Base-by-base conservation (phyloP, 2,113 vertebrate species). In the Phrynosoma blainvillii region DNA sequence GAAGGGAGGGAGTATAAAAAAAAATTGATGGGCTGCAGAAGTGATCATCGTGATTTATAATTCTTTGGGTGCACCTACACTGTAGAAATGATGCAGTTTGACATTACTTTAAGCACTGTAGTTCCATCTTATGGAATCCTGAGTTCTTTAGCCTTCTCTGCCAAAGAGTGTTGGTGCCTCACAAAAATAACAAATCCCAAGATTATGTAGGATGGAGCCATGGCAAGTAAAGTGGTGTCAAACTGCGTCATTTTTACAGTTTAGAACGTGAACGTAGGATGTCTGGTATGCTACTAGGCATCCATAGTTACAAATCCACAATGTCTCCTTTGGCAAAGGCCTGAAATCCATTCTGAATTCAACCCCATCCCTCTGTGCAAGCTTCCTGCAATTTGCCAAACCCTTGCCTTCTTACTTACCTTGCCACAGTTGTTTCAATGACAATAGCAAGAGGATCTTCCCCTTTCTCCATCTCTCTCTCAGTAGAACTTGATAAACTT, bases 1-100 rank as follows among this genome's bases (percentile, higher is more conserved):
- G 7, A 47, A 25, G 2, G 3, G 40, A 18, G 16, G 18, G 76
- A 68, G 87, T 89, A 92, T 84, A 82, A 86, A 89, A 75, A 85
- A 87, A 90, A 82, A n/a, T n/a, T 74, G 84, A 74, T 84, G 82
- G 47, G 47, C 6, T 47, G 47, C 47, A 47, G 47, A 7, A 47
- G 47, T 47, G 47, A 47, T 47, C 47, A 7, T 47, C 7, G 47
- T 1, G 5, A 5, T 47, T 47, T 47, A 7, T 47, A 47, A 47
- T 47, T 47, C 47, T 7, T 47, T 47, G 47, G 47, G 47, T 47
- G 47, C 47, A 47, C 47, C 47, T 47, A 47, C 47, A 47, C 47
- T 47, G 47, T 47, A 47, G 47, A 47, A 47, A 47, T 7, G 5
- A 47, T 47, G 47, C 4, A 47, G 47, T 47, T 5, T 5, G 47